A percentile compares a stretch with the other conserved stretches of the same genome.
These are phyloP conservation scores for Ptychoptera contaminata DNA, from an alignment of 2,888 invertebrate genomes.

Conservation along the genomic window DNA sequence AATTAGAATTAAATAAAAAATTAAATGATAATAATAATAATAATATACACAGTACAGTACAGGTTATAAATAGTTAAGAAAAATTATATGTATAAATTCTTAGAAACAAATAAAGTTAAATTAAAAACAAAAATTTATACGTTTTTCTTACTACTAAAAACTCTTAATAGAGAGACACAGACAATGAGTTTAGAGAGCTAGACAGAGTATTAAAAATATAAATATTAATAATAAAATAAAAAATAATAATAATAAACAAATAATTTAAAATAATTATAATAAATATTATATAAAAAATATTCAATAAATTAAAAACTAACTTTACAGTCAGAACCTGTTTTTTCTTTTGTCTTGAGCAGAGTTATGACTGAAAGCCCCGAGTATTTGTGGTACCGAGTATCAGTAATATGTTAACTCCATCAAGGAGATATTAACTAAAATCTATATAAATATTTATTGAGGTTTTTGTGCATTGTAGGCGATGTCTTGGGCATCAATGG, in stretches of 20 bases:
- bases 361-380: slow-evolving; percentile 7
- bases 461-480: slow-evolving; percentile 67
- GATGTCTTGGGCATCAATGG: slow-evolving; percentile 56
- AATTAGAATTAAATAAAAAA: no score
- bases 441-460: slow-evolving; percentile 20
- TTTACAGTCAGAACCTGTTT: slow-evolving; percentile 1
- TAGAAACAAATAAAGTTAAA: neutral
- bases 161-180: slow-evolving; percentile 2
- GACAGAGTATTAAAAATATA: neutral
- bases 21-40: no score
- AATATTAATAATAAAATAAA: neutral
- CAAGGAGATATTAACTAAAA: neutral
- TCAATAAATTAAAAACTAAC: slow-evolving; percentile 11
- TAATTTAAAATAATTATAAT: slow-evolving; percentile 6
- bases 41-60: no score
- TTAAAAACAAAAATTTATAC: neutral
- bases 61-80: no score
- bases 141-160: no score
- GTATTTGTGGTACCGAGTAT: slow-evolving; percentile 11
- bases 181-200: slow-evolving; percentile 1
- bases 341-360: neutral
- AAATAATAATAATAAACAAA: neutral
- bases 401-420: neutral
- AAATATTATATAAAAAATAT: slow-evolving; percentile 9
- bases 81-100: no score